These are phyloP conservation scores for Danaus plexippus DNA, from an alignment of 1,140 invertebrate species.

Conservation along the genomic window DNA sequence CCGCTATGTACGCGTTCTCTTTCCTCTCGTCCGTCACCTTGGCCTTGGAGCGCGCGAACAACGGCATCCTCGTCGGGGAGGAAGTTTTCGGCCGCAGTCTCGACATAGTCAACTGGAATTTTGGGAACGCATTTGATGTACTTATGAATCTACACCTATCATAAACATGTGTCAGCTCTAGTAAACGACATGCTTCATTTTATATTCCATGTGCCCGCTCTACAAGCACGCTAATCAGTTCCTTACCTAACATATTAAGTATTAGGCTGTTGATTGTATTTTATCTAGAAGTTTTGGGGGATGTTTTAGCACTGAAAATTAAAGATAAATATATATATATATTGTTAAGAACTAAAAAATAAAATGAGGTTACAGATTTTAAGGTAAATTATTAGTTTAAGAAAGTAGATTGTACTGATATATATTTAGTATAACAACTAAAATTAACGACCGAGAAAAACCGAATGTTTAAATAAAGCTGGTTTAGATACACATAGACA, in stretches of 20 bases:
- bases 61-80: constrained; percentile 46
- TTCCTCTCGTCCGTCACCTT: constrained; percentile 59
- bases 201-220: constrained; percentile 5
- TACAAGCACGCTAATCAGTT: constrained; percentile 38
- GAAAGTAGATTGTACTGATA: too few relatives aligned
- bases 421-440: too few relatives aligned
- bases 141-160: not conserved
- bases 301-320: constrained; percentile 60
- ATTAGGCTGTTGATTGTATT: constrained; percentile 38
- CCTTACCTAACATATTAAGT: constrained; percentile 48
- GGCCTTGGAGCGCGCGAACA: constrained; percentile 50
- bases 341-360: too few relatives aligned
- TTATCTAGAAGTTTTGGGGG: constrained; percentile 43
- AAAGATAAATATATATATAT: constrained; percentile 35
- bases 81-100: constrained; percentile 53
- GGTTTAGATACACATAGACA: too few relatives aligned
- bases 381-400: too few relatives aligned
- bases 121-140: not conserved
- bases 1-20: constrained; percentile 57
- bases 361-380: too few relatives aligned
- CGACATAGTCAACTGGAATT: constrained; percentile 55
- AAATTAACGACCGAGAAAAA: too few relatives aligned
- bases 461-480: too few relatives aligned
- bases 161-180: constrained; percentile 17
- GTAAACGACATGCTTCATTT: constrained; percentile 22